Evolutionary conservation across 1,140 invertebrate species (phyloP).

Genomic region (Cryptotermes secundus): DNA sequence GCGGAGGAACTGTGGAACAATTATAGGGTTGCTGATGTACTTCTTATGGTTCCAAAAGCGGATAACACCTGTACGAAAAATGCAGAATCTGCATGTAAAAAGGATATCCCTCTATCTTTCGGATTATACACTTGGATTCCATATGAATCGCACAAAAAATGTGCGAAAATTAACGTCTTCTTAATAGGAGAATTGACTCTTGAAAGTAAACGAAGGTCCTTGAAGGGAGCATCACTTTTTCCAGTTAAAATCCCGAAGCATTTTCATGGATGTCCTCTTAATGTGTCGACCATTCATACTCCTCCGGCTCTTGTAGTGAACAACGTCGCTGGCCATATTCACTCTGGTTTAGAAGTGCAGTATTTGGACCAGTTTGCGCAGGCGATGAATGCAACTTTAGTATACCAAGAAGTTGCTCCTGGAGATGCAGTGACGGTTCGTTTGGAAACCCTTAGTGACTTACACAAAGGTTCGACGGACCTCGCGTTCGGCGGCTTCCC

Average conservation of each 20-base stretch:
- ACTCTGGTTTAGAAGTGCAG: neutral
- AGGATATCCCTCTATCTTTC: neutral
- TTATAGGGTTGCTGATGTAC: neutral
- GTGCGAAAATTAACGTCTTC: neutral
- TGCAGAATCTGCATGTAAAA: neutral
- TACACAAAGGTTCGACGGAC: neutral
- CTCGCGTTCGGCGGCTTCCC: neutral
- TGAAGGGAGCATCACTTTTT: neutral
- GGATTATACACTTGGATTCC: neutral
- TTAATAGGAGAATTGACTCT: neutral
- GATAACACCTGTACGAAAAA: neutral
- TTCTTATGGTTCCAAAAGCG: neutral
- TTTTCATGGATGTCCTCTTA: neutral
- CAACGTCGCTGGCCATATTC: neutral
- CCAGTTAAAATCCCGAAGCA: neutral
- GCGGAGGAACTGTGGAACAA: neutral
- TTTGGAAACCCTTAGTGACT: neutral
- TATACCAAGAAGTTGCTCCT: neutral
- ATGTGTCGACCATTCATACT: neutral
- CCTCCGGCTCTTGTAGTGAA: neutral
- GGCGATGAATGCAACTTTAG: neutral
- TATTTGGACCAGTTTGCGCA: neutral
- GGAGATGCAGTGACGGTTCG: neutral
- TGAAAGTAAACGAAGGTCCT: neutral
- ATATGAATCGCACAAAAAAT: neutral